phyloP scores from a whole-genome alignment of 2,113 vertebrate genomes.

The Polyodon spathula region DNA sequence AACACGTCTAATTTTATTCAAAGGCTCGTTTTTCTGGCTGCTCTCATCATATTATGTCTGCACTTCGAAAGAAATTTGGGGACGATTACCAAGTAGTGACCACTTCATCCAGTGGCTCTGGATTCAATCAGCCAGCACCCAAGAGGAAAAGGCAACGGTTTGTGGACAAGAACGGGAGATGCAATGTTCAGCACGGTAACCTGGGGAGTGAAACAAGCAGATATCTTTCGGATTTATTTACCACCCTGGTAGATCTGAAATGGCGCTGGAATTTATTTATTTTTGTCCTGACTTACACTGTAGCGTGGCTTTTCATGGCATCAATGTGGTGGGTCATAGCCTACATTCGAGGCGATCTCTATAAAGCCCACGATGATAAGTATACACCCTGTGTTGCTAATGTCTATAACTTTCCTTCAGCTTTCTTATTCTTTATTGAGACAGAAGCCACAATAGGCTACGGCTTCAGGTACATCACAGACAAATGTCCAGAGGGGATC shows the following conservation, averaged over 20 bases:
- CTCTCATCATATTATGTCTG: slow-evolving; percentile 85
- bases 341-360: slow-evolving; percentile 88
- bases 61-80: slow-evolving; percentile 94
- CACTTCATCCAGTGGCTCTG: slow-evolving; percentile 85
- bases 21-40: slow-evolving; percentile 47
- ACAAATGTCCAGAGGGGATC: slow-evolving; percentile 96
- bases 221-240: slow-evolving; percentile 96
- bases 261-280: slow-evolving; percentile 98
- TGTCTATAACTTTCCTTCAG: slow-evolving; percentile 96
- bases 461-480: slow-evolving; percentile 93
- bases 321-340: slow-evolving; percentile 98
- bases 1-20: slow-evolving; percentile 34
- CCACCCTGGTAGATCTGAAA: slow-evolving; percentile 95
- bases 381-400: slow-evolving; percentile 97
- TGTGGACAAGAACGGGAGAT: slow-evolving; percentile 97
- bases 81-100: slow-evolving; percentile 97
- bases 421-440: slow-evolving; percentile 96
- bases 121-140: slow-evolving; percentile 69
- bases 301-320: slow-evolving; percentile 98
- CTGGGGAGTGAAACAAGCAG: slow-evolving; percentile 92
- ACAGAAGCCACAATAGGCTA: slow-evolving; percentile 97
- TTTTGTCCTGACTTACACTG: slow-evolving; percentile 95
- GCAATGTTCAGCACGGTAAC: slow-evolving; percentile 98
- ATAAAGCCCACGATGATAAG: slow-evolving; percentile 80
- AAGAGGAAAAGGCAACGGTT: slow-evolving; percentile 92